A percentile compares a stretch with the other conserved stretches of the same genome.
phyloP scores from a whole-genome alignment of 53 echinoderm and acorn worm genomes.

The Astropecten irregularis region DNA sequence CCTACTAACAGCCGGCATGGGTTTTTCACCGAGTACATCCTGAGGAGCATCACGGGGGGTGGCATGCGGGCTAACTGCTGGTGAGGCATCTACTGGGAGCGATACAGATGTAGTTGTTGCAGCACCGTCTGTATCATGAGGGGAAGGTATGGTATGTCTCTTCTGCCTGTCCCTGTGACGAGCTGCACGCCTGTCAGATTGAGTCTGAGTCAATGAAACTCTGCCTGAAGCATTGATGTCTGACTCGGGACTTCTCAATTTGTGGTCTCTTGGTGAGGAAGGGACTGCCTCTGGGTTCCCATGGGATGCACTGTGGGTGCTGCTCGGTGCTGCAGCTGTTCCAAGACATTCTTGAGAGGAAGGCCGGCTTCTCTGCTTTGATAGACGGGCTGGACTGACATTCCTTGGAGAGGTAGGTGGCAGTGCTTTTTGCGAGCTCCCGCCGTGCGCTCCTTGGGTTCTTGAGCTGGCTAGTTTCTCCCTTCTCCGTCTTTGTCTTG shows the following conservation, averaged over 20 bases:
- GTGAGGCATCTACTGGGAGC: slow-evolving; percentile 73
- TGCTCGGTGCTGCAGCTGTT: slow-evolving; percentile 52
- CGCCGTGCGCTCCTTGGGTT: neutral
- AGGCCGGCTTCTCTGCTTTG: neutral
- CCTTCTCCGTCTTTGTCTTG: slow-evolving; percentile 79
- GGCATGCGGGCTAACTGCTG: slow-evolving; percentile 7
- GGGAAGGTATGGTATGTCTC: slow-evolving; percentile 46
- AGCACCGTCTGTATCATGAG: slow-evolving; percentile 63
- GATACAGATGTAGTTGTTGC: slow-evolving; percentile 85
- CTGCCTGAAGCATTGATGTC: neutral
- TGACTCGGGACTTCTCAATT: slow-evolving; percentile 2
- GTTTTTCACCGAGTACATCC: slow-evolving; percentile 31
- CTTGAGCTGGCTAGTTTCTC: slow-evolving; percentile 80
- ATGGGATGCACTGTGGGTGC: neutral
- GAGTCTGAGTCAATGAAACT: neutral
- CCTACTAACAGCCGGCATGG: neutral
- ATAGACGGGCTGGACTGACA: slow-evolving; percentile 13
- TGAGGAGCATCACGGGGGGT: slow-evolving; percentile 68
- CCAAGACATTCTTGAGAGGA: slow-evolving; percentile 29
- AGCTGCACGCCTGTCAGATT: neutral
- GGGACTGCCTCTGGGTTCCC: neutral
- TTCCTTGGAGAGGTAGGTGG: slow-evolving; percentile 50
- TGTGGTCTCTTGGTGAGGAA: slow-evolving; percentile 19
- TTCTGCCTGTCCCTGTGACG: slow-evolving; percentile 35
- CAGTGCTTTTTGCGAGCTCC: neutral